phyloP scores from a whole-genome alignment of 2,797 vertebrate genomes.

The Anas georgica region DNA sequence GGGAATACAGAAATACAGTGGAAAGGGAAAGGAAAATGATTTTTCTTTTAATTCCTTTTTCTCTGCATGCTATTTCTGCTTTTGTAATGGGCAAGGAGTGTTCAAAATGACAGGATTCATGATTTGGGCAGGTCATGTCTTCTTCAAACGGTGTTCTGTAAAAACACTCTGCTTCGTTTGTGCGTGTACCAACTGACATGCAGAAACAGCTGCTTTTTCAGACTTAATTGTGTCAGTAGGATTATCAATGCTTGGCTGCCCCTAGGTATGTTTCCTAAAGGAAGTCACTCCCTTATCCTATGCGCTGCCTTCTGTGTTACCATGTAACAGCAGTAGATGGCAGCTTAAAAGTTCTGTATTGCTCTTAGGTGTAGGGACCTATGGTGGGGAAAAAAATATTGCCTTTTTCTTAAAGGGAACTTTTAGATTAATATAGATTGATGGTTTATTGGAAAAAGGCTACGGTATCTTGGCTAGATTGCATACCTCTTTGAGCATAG shows the following conservation, averaged over 20 bases:
- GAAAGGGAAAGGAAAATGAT: not conserved
- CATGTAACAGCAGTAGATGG: not conserved
- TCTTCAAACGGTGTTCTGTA: not conserved
- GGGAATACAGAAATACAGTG: not conserved
- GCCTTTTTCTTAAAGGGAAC: not conserved
- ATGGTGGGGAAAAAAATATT: not conserved
- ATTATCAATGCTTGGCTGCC: not conserved
- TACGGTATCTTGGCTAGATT: not conserved
- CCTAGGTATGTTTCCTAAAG: not conserved
- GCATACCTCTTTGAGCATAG: not conserved
- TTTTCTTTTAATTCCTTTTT: not conserved
- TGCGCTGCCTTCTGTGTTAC: not conserved
- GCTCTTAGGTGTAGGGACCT: not conserved
- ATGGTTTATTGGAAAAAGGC: not conserved
- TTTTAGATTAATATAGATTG: not conserved
- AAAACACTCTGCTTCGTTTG: not conserved
- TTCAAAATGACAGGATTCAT: not conserved
- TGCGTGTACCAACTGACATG: not conserved
- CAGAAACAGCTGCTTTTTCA: not conserved
- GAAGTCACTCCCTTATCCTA: not conserved
- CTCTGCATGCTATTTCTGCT: not conserved
- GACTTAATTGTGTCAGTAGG: not conserved
- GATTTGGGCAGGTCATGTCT: not conserved
- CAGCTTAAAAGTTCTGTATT: conserved; percentile 13
- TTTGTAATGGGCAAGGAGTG: not conserved